Evolutionary conservation across 2,113 vertebrate genomes (phyloP), one percentile per base, ranked within the genome.

Genomic region (Apeltes quadracus): DNA sequence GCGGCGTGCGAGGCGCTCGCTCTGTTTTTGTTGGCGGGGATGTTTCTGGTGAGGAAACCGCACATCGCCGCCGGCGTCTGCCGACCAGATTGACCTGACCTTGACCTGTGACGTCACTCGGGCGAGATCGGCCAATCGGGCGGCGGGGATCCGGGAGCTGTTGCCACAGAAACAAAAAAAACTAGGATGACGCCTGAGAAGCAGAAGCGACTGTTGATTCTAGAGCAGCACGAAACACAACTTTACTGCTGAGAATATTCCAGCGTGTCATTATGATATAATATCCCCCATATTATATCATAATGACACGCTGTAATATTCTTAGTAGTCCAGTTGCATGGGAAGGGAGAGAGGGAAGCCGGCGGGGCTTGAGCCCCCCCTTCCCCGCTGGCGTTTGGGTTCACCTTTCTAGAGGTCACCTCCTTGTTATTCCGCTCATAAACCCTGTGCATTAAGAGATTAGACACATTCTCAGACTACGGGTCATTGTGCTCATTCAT

Each of bases 81-180:
- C 22, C 55, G 76, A 73, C 63, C 50, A 59, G 20, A 50, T 59
- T n/a, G 22, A 34, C 32, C 62, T 59, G 69, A 78, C 69, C 13
- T 73, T 85, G 78, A 72, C 73, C 78, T 72, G 39, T 79, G 57
- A 66, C 53, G 41, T 51, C 48, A 57, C 22, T 36, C 39, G 62
- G 48, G 54, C 50, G 29, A 6, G 75, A 51, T 4, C 12, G 22
- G 15, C 57, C 36, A 67, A 61, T 76, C 61, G 50, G 34, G 4
- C 38, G 44, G 5, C 32, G n/a, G 56, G 36, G 32, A 36, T n/a
- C 72, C 39, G 56, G 71, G 57, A 61, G 3, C 50, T 22, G 50
- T 79, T 81, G 63, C 74, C 44, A 75, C 53, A 43, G 57, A 75
- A 69, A 84, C 76, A 67, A 66, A 83, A 78, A 67, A 72, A 83